These are phyloP conservation scores for Cephalopholis sonnerati DNA, from an alignment of 2,113 vertebrate genomes.

Conservation along the genomic window DNA sequence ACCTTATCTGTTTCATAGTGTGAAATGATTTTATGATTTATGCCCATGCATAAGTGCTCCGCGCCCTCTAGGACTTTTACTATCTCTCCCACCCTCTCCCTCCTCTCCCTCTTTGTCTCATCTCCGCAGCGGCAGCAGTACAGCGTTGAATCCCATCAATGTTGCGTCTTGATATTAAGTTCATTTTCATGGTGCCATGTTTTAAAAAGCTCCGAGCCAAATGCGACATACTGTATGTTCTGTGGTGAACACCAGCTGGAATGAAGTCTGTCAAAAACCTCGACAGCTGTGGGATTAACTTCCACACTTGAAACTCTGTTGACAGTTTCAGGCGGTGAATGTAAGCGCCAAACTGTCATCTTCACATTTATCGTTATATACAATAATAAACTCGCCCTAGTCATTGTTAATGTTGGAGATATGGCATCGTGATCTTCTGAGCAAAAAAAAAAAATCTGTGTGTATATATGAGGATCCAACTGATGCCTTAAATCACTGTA, in stretches of 20 bases:
- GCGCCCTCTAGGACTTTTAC: slow-evolving; percentile 2
- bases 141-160: not conserved
- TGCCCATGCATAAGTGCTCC: slow-evolving; percentile 21
- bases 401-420: not conserved
- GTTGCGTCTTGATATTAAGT: slow-evolving; percentile 18
- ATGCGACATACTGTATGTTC: not conserved
- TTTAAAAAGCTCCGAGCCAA: not conserved
- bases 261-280: not conserved
- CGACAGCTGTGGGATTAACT: not conserved
- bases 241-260: not conserved
- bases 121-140: slow-evolving; percentile 5
- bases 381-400: not conserved
- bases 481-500: slow-evolving; percentile 1
- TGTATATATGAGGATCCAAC: not conserved
- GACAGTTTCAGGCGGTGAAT: not conserved
- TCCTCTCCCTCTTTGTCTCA: slow-evolving; percentile 6
- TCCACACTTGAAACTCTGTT: slow-evolving; percentile 4
- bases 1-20: slow-evolving; percentile 39
- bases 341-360: not conserved
- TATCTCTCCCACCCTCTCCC: not conserved
- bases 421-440: not conserved
- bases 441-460: too few relatives aligned
- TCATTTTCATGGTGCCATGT: not conserved
- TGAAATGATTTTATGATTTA: slow-evolving; percentile 47
- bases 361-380: slow-evolving; percentile 1